These are phyloP conservation scores for Morinoia aosen DNA, from an alignment of 2,888 invertebrate species.

Conservation along the genomic window DNA sequence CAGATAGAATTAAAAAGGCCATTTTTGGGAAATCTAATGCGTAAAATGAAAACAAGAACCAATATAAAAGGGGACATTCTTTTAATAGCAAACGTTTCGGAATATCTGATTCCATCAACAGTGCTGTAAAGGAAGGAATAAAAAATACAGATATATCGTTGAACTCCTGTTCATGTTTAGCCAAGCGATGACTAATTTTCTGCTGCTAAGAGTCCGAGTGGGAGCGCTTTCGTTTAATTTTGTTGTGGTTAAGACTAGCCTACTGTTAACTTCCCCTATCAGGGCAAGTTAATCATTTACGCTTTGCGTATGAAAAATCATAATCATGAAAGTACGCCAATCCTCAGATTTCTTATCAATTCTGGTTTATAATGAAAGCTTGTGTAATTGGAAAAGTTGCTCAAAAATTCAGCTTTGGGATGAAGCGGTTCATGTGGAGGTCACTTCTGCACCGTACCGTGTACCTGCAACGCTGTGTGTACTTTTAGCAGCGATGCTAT, in stretches of 20 bases:
- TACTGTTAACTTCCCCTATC: neutral
- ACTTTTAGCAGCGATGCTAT: neutral
- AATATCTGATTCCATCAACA: neutral
- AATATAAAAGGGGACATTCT: too few relatives aligned
- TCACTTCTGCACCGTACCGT: too few relatives aligned
- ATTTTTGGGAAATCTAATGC: too few relatives aligned
- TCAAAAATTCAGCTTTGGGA: neutral
- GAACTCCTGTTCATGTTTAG: neutral
- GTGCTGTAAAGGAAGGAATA: neutral
- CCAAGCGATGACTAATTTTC: neutral
- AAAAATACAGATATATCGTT: neutral
- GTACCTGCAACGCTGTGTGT: neutral
- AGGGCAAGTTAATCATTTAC: neutral
- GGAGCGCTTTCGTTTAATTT: too few relatives aligned
- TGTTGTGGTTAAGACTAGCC: neutral
- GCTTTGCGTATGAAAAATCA: neutral
- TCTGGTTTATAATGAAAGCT: neutral
- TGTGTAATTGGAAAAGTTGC: neutral
- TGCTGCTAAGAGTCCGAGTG: neutral
- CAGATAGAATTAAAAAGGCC: too few relatives aligned
- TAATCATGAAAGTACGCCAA: neutral
- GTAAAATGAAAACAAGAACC: too few relatives aligned
- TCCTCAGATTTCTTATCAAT: neutral
- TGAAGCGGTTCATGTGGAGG: too few relatives aligned
- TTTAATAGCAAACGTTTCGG: neutral